These are phyloP conservation scores for Halcyon badia DNA, from an alignment of 2,797 vertebrate genomes.

Conservation along the genomic window DNA sequence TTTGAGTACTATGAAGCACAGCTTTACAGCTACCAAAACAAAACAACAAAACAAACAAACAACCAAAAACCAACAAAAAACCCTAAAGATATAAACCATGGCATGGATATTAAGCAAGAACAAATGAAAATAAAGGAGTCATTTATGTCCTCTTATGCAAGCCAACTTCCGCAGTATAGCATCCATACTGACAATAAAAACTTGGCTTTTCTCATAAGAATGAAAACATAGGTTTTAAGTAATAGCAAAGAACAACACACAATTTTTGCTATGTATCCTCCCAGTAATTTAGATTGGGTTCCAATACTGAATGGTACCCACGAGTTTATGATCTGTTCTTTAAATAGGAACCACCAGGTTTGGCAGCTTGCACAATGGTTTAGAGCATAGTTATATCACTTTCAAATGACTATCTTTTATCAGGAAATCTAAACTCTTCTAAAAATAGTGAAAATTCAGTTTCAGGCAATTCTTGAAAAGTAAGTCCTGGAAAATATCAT, in stretches of 20 bases:
- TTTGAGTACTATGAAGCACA: neutral
- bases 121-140: neutral
- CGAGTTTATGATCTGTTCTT: neutral
- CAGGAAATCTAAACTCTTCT: neutral
- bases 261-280: neutral
- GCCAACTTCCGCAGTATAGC: fast-evolving
- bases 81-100: neutral
- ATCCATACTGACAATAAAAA: neutral
- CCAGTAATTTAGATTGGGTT: neutral
- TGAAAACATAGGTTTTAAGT: neutral
- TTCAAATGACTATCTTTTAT: neutral
- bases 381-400: neutral
- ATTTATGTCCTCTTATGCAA: neutral
- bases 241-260: neutral
- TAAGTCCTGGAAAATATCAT: neutral
- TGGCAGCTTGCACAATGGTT: neutral
- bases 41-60: too few relatives aligned
- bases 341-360: neutral
- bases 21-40: neutral
- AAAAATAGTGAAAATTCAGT: neutral
- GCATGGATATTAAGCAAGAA: neutral
- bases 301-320: neutral
- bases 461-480: neutral
- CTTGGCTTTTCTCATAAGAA: neutral
- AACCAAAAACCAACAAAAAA: neutral